These are phyloP conservation scores for Pseudois nayaur DNA, from an alignment of 2,113 vertebrate species.

Conservation along the genomic window DNA sequence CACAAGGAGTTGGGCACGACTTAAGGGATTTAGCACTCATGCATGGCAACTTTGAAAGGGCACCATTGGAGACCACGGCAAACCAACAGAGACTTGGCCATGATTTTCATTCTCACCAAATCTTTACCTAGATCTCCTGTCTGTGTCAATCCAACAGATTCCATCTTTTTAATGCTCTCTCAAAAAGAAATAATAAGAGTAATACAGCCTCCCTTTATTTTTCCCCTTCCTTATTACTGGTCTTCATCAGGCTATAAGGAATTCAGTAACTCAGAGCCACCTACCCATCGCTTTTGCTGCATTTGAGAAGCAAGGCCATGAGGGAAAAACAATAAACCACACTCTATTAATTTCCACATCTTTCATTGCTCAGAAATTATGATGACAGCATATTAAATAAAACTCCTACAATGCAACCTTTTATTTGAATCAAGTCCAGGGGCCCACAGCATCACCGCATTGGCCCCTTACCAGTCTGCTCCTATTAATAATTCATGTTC, in stretches of 20 bases:
- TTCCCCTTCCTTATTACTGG: neutral
- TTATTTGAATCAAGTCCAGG: neutral
- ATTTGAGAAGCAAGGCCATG: neutral
- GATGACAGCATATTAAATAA: neutral
- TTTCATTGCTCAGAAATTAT: neutral
- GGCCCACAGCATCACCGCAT: neutral
- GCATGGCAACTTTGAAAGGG: neutral
- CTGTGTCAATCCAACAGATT: neutral
- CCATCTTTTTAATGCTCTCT: neutral
- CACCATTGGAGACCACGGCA: rapidly evolving
- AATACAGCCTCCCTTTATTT: neutral
- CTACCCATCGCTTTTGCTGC: neutral
- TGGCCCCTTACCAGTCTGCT: neutral
- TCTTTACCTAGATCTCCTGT: neutral
- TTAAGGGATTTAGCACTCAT: neutral
- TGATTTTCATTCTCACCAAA: neutral
- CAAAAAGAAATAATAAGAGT: neutral
- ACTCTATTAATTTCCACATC: neutral
- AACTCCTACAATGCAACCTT: neutral
- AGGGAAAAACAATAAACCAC: neutral
- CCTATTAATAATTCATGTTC: neutral
- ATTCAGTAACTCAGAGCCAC: neutral
- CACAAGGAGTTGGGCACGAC: neutral
- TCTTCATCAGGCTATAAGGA: neutral
- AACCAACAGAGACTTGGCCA: neutral